A percentile compares a stretch with the other conserved stretches of the same genome.
phyloP scores from a whole-genome alignment of 2,113 vertebrate genomes.

The Halcyon malimbica region DNA sequence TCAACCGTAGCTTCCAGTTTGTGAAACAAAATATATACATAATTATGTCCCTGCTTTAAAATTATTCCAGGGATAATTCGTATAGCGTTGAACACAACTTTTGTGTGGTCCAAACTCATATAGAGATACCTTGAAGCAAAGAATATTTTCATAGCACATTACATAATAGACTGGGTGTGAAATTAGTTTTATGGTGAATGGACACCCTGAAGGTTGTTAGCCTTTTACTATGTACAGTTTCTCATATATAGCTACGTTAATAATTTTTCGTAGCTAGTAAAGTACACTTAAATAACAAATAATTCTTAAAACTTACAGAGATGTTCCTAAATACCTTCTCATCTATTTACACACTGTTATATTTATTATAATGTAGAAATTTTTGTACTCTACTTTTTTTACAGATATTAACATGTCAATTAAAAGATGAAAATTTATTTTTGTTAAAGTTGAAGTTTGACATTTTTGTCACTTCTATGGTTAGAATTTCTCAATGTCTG shows the following conservation, averaged over 20 bases:
- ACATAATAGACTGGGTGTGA: slow-evolving; percentile 78
- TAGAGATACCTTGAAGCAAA: slow-evolving; percentile 68
- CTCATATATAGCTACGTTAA: slow-evolving; percentile 36
- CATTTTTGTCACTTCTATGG: neutral
- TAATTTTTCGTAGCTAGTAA: slow-evolving; percentile 41
- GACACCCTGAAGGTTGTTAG: slow-evolving; percentile 67
- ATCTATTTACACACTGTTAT: neutral
- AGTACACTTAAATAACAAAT: slow-evolving; percentile 42
- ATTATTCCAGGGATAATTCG: neutral
- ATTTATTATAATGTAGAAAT: neutral
- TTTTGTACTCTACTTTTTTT: neutral
- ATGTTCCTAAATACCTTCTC: neutral
- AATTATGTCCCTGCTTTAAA: neutral
- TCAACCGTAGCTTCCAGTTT: neutral
- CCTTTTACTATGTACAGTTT: slow-evolving; percentile 53
- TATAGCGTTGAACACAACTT: neutral
- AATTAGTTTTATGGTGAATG: slow-evolving; percentile 77
- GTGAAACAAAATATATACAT: neutral
- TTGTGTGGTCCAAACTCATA: slow-evolving; percentile 4
- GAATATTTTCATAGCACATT: slow-evolving; percentile 75
- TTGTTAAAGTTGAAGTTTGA: neutral
- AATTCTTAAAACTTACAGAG: neutral
- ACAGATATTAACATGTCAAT: neutral
- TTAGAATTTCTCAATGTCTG: neutral
- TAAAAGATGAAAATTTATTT: neutral